Percentiles rank a stretch among this genome's conserved stretches.
Evolutionary conservation across 1,140 invertebrate species (phyloP).

Genomic region (Pinna nobilis): DNA sequence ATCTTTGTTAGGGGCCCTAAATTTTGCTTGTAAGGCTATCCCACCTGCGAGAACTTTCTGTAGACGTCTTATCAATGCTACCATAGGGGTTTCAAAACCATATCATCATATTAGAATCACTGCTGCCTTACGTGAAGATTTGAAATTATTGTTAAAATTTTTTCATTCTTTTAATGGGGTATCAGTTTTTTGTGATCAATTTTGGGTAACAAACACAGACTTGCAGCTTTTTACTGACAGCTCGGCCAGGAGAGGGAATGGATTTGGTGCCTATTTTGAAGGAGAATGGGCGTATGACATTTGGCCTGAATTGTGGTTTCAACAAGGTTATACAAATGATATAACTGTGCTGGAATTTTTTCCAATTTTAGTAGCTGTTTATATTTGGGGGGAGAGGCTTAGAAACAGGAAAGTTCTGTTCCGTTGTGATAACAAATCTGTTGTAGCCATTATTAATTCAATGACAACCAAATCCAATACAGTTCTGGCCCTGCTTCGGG

Average conservation of each 20-base stretch:
- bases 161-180: background rate
- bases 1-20: constrained; percentile 34
- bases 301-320: background rate
- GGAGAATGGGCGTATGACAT: background rate
- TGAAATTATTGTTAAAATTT: background rate
- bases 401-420: constrained; percentile 20
- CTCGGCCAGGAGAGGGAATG: background rate
- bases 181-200: background rate
- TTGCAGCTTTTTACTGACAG: background rate
- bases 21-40: constrained; percentile 33
- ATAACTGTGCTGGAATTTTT: background rate
- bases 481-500: constrained; percentile 13
- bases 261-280: background rate
- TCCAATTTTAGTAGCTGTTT: background rate
- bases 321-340: background rate
- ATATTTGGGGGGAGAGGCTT: background rate
- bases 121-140: background rate
- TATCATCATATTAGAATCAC: background rate
- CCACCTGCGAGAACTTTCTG: constrained; percentile 26
- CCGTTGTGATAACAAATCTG: constrained; percentile 16
- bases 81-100: background rate
- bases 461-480: constrained; percentile 15
- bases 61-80: constrained; percentile 22
- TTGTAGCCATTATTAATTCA: constrained; percentile 17
- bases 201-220: background rate